phyloP scores from a whole-genome alignment of 2,113 vertebrate species.

The Calonectris borealis region DNA sequence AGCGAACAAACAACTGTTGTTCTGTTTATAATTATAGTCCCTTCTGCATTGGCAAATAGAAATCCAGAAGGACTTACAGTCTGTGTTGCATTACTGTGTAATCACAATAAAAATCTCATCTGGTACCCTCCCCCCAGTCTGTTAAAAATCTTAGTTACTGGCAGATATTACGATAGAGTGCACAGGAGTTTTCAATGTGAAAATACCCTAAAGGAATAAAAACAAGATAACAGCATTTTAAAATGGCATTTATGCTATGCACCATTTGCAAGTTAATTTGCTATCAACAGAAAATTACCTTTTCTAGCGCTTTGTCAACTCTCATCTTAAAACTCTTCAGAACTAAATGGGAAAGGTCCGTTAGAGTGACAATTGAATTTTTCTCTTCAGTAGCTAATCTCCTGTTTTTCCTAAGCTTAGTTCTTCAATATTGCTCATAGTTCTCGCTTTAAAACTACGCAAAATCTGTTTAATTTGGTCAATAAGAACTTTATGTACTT shows the following conservation, averaged over 20 bases:
- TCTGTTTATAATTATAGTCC: neutral
- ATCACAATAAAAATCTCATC: neutral
- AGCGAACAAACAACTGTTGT: neutral
- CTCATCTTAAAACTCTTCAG: neutral
- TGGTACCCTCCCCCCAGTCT: neutral
- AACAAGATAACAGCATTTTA: neutral
- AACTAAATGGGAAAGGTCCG: neutral
- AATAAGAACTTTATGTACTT: neutral
- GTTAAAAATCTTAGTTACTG: neutral
- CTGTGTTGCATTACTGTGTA: neutral
- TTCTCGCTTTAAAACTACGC: neutral
- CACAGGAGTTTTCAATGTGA: neutral
- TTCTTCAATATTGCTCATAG: neutral
- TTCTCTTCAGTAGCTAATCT: neutral
- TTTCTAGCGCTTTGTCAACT: neutral
- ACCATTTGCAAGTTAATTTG: neutral
- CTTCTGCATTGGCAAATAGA: neutral
- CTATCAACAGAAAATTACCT: neutral
- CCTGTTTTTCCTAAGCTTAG: neutral
- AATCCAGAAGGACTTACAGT: neutral
- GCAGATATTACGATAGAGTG: rapidly evolving
- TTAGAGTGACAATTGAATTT: neutral
- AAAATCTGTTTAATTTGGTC: neutral
- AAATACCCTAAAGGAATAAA: neutral
- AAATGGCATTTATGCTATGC: neutral